These are phyloP conservation scores for Spheniscus humboldti DNA, from an alignment of 2,797 vertebrate genomes.

Conservation along the genomic window DNA sequence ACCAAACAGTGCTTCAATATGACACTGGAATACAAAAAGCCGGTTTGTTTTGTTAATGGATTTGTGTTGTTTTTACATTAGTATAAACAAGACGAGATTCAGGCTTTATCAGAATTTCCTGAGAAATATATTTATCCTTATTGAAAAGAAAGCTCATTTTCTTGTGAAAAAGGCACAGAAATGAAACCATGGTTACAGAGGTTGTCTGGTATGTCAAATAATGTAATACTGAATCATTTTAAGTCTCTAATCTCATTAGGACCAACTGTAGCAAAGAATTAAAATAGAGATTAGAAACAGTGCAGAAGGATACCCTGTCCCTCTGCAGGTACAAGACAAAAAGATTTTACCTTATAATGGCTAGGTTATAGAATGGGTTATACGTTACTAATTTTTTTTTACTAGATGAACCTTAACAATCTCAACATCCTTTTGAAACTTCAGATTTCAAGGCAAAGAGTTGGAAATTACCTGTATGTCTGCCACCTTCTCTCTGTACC, in stretches of 20 bases:
- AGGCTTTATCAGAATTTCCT: neutral
- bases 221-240: neutral
- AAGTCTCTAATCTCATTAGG: neutral
- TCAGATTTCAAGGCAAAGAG: neutral
- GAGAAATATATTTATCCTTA: neutral
- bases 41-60: neutral
- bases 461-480: fast-evolving
- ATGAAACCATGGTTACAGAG: conserved; percentile 26
- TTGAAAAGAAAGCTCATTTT: neutral
- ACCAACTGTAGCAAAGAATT: neutral
- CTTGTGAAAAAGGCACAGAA: neutral
- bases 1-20: neutral
- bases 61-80: neutral
- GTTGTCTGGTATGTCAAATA: neutral
- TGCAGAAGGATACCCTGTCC: neutral
- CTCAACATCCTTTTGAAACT: neutral
- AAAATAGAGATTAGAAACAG: neutral
- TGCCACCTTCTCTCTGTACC: neutral
- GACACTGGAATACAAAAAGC: too few species aligned
- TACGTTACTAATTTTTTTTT: neutral
- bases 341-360: neutral
- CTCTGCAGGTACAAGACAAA: neutral
- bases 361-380: neutral
- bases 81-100: neutral
- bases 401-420: neutral